Conservation (phyloP, 2,797 vertebrate species). For the Siniperca obscura region DNA sequence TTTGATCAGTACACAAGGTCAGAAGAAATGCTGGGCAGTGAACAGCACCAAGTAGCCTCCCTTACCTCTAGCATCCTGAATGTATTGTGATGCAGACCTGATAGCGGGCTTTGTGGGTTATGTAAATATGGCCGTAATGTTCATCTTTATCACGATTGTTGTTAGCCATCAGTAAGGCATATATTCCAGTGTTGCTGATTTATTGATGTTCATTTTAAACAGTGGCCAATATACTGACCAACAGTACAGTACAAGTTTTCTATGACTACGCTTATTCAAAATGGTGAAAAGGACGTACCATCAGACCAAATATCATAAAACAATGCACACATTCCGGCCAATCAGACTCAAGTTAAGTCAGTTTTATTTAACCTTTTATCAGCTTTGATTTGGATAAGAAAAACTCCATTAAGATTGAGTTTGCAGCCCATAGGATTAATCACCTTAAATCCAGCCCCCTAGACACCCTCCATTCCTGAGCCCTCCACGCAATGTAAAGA, state of each 20-base stretch:
- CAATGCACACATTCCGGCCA: neutral
- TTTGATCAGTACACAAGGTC: conserved; percentile 68
- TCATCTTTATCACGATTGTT: neutral
- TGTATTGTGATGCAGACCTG: neutral
- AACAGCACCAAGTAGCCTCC: conserved; percentile 21
- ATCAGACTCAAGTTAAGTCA: neutral
- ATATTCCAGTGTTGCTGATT: neutral
- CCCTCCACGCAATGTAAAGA: no score
- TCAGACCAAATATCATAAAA: neutral
- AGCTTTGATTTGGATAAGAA: no score
- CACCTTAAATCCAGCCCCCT: no score
- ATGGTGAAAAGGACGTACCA: neutral
- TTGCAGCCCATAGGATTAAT: no score
- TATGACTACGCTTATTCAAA: neutral
- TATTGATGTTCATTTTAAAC: neutral
- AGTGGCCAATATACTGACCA: no score
- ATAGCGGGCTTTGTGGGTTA: neutral
- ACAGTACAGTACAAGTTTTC: neutral
- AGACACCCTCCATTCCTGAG: no score
- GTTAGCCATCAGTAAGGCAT: neutral
- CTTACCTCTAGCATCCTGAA: conserved; percentile 14
- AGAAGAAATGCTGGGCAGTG: conserved; percentile 42
- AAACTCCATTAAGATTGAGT: no score
- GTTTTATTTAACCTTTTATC: neutral
- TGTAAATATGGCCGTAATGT: neutral